These are phyloP conservation scores for Cataglyphis hispanica DNA, from an alignment of 1,140 invertebrate genomes.

Conservation along the genomic window DNA sequence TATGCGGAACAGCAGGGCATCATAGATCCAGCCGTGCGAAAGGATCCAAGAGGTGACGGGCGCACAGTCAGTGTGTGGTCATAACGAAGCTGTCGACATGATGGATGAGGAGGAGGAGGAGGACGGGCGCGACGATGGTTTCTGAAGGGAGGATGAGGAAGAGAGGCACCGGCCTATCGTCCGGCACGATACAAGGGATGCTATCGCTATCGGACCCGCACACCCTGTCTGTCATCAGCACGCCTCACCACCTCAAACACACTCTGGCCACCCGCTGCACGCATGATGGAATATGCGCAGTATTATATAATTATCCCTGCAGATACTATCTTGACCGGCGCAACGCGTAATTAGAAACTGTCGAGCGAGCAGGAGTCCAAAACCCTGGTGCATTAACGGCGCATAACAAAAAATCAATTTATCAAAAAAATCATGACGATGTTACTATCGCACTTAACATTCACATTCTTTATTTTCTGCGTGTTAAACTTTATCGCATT, in stretches of 20 bases:
- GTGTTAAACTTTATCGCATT: not conserved
- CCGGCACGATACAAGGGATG: constrained; percentile 82
- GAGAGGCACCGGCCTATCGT: constrained; percentile 75
- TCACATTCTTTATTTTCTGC: not conserved
- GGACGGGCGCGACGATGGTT: constrained; percentile 78
- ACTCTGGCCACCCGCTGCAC: constrained; percentile 78
- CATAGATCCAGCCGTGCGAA: constrained; percentile 73
- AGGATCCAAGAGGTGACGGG: constrained; percentile 69
- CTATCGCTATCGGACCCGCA: constrained; percentile 82
- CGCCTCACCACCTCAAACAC: constrained; percentile 84
- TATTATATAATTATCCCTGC: constrained; percentile 80
- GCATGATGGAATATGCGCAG: constrained; percentile 80
- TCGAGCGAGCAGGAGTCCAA: constrained; percentile 60
- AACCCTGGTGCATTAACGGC: constrained; percentile 56
- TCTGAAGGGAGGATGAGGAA: constrained; percentile 79
- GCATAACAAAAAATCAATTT: constrained; percentile 58
- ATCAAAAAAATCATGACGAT: constrained; percentile 16
- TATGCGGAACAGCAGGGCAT: constrained; percentile 66
- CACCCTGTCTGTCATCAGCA: constrained; percentile 85
- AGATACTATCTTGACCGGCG: constrained; percentile 75
- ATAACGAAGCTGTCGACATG: constrained; percentile 85
- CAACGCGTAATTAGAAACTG: constrained; percentile 79
- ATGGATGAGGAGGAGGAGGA: constrained; percentile 82
- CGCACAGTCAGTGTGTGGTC: constrained; percentile 80
- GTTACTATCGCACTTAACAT: not conserved